These are phyloP conservation scores for Crioceris asparagi DNA, from an alignment of 2,888 invertebrate genomes.

Conservation along the genomic window DNA sequence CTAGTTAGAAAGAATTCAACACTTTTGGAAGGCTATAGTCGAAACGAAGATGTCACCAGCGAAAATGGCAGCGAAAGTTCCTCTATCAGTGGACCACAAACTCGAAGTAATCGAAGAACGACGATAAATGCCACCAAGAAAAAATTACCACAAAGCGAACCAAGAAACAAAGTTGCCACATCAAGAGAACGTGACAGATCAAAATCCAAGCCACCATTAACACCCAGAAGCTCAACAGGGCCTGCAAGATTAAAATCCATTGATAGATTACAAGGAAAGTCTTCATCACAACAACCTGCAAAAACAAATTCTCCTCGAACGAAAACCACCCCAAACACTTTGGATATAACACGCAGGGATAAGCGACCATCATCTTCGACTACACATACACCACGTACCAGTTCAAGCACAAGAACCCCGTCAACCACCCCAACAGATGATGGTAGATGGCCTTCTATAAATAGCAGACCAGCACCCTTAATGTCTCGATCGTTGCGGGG, in stretches of 20 bases:
- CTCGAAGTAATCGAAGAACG: slow-evolving; percentile 36
- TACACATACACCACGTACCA: slow-evolving; percentile 13
- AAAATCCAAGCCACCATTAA: slow-evolving; percentile 29
- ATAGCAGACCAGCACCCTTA: slow-evolving; percentile 35
- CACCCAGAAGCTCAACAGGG: slow-evolving; percentile 24
- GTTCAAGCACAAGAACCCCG: slow-evolving; percentile 28
- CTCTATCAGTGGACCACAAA: slow-evolving; percentile 46
- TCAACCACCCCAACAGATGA: slow-evolving; percentile 57
- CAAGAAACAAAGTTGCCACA: slow-evolving; percentile 12
- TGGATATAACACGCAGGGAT: slow-evolving; percentile 23
- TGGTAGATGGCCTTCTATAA: slow-evolving; percentile 55
- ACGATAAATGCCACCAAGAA: slow-evolving; percentile 19
- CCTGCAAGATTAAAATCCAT: slow-evolving; percentile 43
- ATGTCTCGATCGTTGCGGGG: slow-evolving; percentile 27
- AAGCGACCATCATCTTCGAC: slow-evolving; percentile 13
- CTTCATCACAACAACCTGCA: slow-evolving; percentile 22
- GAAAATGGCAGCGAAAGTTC: slow-evolving; percentile 72
- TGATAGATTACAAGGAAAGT: slow-evolving; percentile 25
- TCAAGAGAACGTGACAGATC: slow-evolving; percentile 23
- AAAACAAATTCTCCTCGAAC: slow-evolving; percentile 24
- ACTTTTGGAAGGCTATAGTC: slow-evolving; percentile 33
- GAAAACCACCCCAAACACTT: slow-evolving; percentile 26
- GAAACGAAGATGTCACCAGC: slow-evolving; percentile 46
- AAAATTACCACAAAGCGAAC: slow-evolving; percentile 16
- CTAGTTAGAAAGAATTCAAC: slow-evolving; percentile 37